phyloP scores from a whole-genome alignment of 2,113 vertebrate genomes.

The Melanerpes formicivorus region DNA sequence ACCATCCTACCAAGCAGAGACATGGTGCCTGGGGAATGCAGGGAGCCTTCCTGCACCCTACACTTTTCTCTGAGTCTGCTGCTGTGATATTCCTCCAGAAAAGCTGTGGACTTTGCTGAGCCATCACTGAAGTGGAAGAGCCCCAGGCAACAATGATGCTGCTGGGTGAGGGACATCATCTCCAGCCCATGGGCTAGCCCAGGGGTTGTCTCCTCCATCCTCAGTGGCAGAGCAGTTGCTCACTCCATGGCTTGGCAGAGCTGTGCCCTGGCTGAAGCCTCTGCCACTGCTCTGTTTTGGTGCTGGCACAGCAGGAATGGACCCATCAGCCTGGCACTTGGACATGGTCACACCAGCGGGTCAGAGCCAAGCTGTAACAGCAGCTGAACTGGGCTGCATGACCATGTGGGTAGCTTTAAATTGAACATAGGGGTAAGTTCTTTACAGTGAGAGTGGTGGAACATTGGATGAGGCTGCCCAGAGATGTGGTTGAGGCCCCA shows the following conservation, averaged over 20 bases:
- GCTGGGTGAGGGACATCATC: not conserved
- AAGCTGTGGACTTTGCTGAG: not conserved
- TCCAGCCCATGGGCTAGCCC: not conserved
- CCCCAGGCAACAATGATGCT: accelerated
- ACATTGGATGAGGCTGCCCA: too few species aligned
- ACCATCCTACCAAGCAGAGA: not conserved
- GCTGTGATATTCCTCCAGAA: not conserved
- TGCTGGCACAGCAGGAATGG: not conserved
- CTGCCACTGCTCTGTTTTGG: accelerated
- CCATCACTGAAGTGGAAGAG: not conserved
- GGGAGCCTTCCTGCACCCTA: not conserved
- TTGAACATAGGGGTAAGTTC: too few species aligned
- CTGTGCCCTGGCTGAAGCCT: not conserved
- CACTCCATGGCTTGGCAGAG: not conserved
- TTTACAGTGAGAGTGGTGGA: too few species aligned
- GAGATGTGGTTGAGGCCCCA: too few species aligned
- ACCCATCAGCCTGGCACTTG: not conserved
- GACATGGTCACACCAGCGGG: accelerated
- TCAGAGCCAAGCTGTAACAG: not conserved
- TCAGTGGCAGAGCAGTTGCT: not conserved
- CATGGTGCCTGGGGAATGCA: not conserved
- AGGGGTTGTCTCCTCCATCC: not conserved
- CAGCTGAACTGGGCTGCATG: not conserved
- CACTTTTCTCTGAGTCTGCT: accelerated
- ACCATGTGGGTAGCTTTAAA: not conserved